Evolutionary conservation across 1,140 invertebrate species (phyloP), one percentile per base, ranked within the genome.

Genomic region (Lepidotrigona ventralis): DNA sequence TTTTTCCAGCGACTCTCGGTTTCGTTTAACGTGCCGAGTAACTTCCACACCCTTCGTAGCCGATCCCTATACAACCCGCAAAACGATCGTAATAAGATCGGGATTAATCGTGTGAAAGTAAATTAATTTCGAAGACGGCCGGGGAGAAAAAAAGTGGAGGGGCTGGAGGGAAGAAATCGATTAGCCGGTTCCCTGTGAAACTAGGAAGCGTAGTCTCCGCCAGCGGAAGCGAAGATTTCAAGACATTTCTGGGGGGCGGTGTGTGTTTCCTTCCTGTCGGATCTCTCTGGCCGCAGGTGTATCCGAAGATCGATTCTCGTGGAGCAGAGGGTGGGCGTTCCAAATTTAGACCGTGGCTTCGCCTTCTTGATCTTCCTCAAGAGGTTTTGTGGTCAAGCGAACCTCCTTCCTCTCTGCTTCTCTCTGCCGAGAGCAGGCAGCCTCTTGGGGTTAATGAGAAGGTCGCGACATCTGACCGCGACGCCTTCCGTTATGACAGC

Each of bases 401-500:
- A 66, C 77, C 79, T 85, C 75, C 70, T 73, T 14, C 8, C 17
- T 63, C 56, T 26, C 73, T 56, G 17, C 63, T 26, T 23, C 33
- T n/a, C 58, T 63, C 46, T 19, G 39, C 9, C 39, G 39, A 46
- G 39, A 46, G 39, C 1, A 46, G 23, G 23, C 58, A 81, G 72
- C 84, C 79, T 90, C 46, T 23, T 17, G 60, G 21, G 46, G 75
- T 51, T 78, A 93, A 92, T 92, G 90, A 91, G 89, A 83, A 92
- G 91, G 92, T 92, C 90, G 79, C 79, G 89, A 91, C 90, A 91
- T 91, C 87, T 92, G 91, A 92, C 89, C 90, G 87, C 39, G 87
- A 87, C 90, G 85, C 88, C 90, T 91, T 91, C 89, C 89, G 89
- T 90, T 92, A 91, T 92, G 91, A 92, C 91, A 91, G 91, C 89